Evolutionary conservation across 2,888 invertebrate species (phyloP), one percentile per base, ranked within the genome.

Genomic region (Mythimna loreyi): DNA sequence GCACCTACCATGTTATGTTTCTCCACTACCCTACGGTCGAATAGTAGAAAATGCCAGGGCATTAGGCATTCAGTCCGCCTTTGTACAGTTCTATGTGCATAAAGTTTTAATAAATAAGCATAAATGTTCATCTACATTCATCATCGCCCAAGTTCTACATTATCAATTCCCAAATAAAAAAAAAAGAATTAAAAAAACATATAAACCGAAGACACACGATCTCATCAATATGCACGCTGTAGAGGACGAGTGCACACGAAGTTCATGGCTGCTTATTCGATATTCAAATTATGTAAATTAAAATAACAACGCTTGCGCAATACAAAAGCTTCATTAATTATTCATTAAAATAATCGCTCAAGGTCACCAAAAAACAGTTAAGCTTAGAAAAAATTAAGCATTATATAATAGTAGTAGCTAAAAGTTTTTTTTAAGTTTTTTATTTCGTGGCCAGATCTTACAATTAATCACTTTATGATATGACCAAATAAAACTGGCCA

Each of bases 241-340:
- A 55, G 47, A 65, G 45, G 57, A 63, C 63, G 55, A 58, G 69
- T 75, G 75, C 80, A 80, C 5, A 52, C 62, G 69, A 81, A 80
- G 80, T 81, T 80, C 80, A 82, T 28, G 80, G 82, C 58, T 49
- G 16, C 65, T 72, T 67, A 61, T 82, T 70, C 67, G 30, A 64
- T 66, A 80, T 82, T 80, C 70, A 82, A 69, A 69, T 72, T 62
- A 75, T 65, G 65, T 67, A 67, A 75, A 72, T 78, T 56, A 67
- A 67, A 69, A 67, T 45, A 52, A 40, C 30, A 50, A 43, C 79
- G 53, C 57, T 79, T 79, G 82, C 75, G 74, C 79, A 79, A 69
- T 52, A 55, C 28, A 28, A 58, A 55, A 55, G 36, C 36, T 43
- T 56, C 7, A 76, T 59, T 59, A 30, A 60, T 52, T 66, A 80